Evolutionary conservation across 1,140 invertebrate genomes (phyloP).

Genomic region (Drosophila baimaii): DNA sequence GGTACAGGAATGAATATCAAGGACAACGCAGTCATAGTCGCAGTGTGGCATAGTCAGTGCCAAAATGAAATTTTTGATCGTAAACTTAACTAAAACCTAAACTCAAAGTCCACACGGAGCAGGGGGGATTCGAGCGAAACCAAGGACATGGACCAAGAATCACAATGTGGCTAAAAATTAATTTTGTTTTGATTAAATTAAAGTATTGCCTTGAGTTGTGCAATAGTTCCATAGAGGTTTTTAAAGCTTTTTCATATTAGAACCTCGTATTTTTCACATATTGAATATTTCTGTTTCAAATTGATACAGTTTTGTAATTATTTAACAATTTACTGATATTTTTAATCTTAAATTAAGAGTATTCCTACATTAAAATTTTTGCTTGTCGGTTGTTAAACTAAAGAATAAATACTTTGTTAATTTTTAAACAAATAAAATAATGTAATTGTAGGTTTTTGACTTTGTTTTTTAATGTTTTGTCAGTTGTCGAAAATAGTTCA

Average conservation of each 20-base stretch:
- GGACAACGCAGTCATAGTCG: constrained; percentile 19
- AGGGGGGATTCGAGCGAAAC: constrained; percentile 5
- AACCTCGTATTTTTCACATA: background rate
- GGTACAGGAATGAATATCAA: constrained; percentile 70
- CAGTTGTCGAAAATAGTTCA: background rate
- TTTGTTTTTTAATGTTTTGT: background rate
- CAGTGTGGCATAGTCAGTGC: constrained; percentile 48
- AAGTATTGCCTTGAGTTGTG: too few relatives aligned
- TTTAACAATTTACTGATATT: background rate
- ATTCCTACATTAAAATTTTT: background rate
- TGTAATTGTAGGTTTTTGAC: background rate
- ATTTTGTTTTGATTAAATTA: background rate
- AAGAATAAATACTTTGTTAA: constrained; percentile 4
- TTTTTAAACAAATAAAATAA: too few relatives aligned
- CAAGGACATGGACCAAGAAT: constrained; percentile 25
- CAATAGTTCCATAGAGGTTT: background rate
- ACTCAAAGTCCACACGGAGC: constrained; percentile 26
- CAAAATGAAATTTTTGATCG: constrained; percentile 58
- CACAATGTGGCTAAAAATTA: constrained; percentile 20
- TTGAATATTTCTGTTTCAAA: background rate
- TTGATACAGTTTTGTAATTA: background rate
- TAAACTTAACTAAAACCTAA: constrained; percentile 51
- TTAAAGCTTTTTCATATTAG: background rate
- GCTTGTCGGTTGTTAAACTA: background rate
- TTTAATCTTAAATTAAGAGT: constrained; percentile 1